Evolutionary conservation across 2,113 vertebrate species (phyloP), one percentile per base, ranked within the genome.

Genomic region (Myotis yumanensis): DNA sequence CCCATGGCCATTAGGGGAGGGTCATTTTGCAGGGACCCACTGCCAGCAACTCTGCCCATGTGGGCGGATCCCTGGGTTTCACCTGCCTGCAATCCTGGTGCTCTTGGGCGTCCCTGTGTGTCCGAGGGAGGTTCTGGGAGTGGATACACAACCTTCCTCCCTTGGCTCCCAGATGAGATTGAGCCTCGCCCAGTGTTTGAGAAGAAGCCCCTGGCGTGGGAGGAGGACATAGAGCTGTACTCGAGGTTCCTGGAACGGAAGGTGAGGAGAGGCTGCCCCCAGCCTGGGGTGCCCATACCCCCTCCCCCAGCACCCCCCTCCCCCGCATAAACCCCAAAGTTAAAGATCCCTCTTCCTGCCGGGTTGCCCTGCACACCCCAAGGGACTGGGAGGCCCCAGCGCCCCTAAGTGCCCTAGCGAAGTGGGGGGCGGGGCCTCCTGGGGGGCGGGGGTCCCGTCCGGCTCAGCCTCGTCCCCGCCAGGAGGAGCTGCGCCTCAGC

Each of bases 181-280:
- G 62, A 98, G 77, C 96, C 97, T 8, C 97, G 57, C 14, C 96
- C 30, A 0, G 79, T 66, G 23, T 96, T 98, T 96, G 98, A 98
- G 91, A 99, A 98, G 97, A 97, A 98, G 81, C 97, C 98, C 28
- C 94, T 99, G 79, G 95, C 96, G 25, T 99, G 99, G 99, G 98
- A 99, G 94, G 99, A 99, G 35, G 99, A 99, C 94, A 89, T 98
- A 46, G 98, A 99, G 92, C 98, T 99, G 90, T 97, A 72, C 57
- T 99, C 99, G 4, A 98, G 82, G 86, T 99, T 99, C 97, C 90
- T 99, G 94, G 99, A 99, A 76, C 98, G 99, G 97, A 99, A 99
- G 99, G 99, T 99, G 95, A 96, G 91, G 15, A 37, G 51, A 4
- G 11, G n/a, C 51, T 23, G 66, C 66, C 0, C 62, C 20, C 54